These are phyloP conservation scores for Dorcus hopei DNA, from an alignment of 2,888 invertebrate species.

Conservation along the genomic window DNA sequence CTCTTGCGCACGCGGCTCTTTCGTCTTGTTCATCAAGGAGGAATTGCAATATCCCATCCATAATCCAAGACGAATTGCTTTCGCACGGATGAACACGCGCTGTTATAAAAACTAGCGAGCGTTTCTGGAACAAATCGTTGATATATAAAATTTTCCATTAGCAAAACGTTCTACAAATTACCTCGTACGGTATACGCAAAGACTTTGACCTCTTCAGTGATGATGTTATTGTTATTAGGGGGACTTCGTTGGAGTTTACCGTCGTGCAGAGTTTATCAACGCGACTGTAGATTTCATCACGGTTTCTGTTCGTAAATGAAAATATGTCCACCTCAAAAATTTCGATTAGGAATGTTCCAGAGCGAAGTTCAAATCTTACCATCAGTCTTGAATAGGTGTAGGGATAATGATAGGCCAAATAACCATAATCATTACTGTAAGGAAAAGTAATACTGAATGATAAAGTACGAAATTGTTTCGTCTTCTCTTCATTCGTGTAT, in stretches of 20 bases:
- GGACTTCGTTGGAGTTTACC: conserved; percentile 67
- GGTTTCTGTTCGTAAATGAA: conserved; percentile 22
- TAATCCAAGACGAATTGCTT: conserved; percentile 84
- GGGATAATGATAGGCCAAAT: conserved; percentile 84
- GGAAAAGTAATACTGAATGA: conserved; percentile 76
- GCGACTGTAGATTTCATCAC: conserved; percentile 57
- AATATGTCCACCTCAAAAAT: conserved; percentile 15
- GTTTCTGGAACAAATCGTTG: conserved; percentile 50
- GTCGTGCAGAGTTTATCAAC: conserved; percentile 69
- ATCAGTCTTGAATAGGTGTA: conserved; percentile 77
- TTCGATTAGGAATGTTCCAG: neutral
- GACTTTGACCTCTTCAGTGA: conserved; percentile 53
- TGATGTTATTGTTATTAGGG: conserved; percentile 72
- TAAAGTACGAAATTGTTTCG: conserved; percentile 68
- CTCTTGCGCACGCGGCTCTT: conserved; percentile 56
- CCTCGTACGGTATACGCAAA: conserved; percentile 51
- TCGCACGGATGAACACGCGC: conserved; percentile 86
- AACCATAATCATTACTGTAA: conserved; percentile 74
- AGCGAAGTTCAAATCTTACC: conserved; percentile 49
- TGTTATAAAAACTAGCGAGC: conserved; percentile 70
- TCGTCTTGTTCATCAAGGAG: conserved; percentile 58
- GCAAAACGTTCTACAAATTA: conserved; percentile 29
- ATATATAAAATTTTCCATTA: conserved; percentile 1
- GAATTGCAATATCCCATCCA: conserved; percentile 74
- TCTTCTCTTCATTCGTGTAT: conserved; percentile 54